Evolutionary conservation across 2,797 vertebrate species (phyloP), one percentile per base, ranked within the genome.

Genomic region (Momotus momota): DNA sequence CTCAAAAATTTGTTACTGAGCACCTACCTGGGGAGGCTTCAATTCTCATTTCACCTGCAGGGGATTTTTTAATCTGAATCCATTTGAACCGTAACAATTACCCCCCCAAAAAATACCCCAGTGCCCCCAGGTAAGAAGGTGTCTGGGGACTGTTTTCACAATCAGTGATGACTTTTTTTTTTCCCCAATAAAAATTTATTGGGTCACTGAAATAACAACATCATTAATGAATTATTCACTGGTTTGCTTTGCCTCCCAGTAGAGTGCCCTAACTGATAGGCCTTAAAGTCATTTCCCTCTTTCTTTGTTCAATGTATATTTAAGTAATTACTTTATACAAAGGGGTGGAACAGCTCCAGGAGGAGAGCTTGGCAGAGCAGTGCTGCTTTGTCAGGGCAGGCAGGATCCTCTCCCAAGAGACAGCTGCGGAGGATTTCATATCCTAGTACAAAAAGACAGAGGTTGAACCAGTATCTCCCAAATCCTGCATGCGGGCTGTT

Each of bases 321-420:
- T 94, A 96, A 96, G 88, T 94, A 94, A 96, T 96, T 92, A 88
- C 78, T 96, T 90, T 48, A 49, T 93, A 96, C 86, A 93, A 94
- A 94, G 52, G 55, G 25, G 38, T 96, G 93, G 94, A 97, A 92
- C 35, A 33, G 64, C 71, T 96, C 92, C 93, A 92, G 52, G 21
- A 86, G 20, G 35, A 92, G 52, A 91, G 45, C 52, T 92, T 93
- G 93, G 86, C 95, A 94, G 60, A 95, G 66, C 51, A 84, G 27
- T 27, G 10, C 73, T 81, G 88, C 94, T 94, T 94, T 96, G 86
- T 92, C 5, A 8, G 54, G 67, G 40, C 1, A 2, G 67, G 83
- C 40, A 90, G 43, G n/a, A 92, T 93, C 70, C 31, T 90, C 40
- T 93, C 74, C n/a, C 3, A 1, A n/a, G 90, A 75, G 51, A 77